Evolutionary conservation across 2,113 vertebrate genomes (phyloP), one percentile per base, ranked within the genome.

Genomic region (Coreoperca whiteheadi): DNA sequence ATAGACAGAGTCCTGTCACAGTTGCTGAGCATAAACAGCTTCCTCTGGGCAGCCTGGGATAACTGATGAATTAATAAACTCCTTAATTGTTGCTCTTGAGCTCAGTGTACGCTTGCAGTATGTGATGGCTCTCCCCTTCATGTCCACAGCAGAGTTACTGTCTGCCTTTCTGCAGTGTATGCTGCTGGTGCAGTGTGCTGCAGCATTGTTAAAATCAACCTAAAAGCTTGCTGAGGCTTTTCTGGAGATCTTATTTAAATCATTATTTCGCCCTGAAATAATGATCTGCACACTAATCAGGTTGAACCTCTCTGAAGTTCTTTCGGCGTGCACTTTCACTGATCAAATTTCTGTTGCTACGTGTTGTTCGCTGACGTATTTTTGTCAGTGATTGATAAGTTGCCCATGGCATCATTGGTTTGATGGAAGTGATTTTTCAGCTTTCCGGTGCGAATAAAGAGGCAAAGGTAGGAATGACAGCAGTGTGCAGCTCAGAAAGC

Each of bases 41-140:
- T 88, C 56, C 56, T 66, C 41, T 16, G 48, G 78, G 77, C 57
- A 25, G 61, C 20, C 56, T 20, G 67, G 84, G 78, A 87, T 74
- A 82, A 60, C 65, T 48, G 53, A 83, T 87, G 86, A 89, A 89
- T 89, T 83, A 74, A 87, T 92, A 85, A 87, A 77, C 59, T 57
- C 65, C 25, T 21, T 78, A 83, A 83, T 74, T 77, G 75, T 79
- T 74, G 51, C 85, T 71, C 53, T 74, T 57, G 37, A 54, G 79
- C 68, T 86, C 66, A 57, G 0, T 64, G 34, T 74, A 56, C 15
- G 14, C 41, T 65, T 43, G 54, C 77, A 34, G 39, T 61, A 20
- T 74, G 51, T 54, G 81, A 74, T 7, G 34, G 72, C 56, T 60
- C 66, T 57, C 60, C 51, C 39, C 61, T 76, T 54, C 67, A 65